Evolutionary conservation across 2,113 vertebrate genomes (phyloP).

Genomic region (Geococcyx californianus): DNA sequence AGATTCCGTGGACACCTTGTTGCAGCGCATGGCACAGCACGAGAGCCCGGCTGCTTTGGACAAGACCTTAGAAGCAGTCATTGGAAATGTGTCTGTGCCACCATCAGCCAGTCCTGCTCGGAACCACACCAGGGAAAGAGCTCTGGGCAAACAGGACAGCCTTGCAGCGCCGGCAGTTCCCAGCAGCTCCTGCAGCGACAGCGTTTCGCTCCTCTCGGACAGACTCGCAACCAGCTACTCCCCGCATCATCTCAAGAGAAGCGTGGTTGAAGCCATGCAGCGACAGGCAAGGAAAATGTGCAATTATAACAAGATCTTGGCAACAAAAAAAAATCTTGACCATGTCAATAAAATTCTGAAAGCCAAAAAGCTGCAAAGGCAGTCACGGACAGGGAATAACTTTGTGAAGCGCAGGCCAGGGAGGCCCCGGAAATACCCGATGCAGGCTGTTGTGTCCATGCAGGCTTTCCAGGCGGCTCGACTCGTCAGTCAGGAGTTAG

Average conservation of each 20-base stretch:
- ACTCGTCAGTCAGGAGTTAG: constrained; percentile 57
- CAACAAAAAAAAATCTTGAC: constrained; percentile 84
- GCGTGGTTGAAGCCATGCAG: constrained; percentile 80
- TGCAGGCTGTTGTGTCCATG: constrained; percentile 74
- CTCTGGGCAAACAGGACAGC: constrained; percentile 64
- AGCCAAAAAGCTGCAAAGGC: constrained; percentile 82
- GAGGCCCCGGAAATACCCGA: constrained; percentile 88
- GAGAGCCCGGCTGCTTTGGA: constrained; percentile 67
- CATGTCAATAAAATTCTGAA: constrained; percentile 86
- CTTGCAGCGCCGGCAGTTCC: not conserved
- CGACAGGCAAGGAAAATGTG: constrained; percentile 83
- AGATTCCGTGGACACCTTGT: constrained; percentile 70
- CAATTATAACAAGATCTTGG: constrained; percentile 82
- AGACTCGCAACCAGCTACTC: constrained; percentile 49
- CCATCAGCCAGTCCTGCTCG: constrained; percentile 65
- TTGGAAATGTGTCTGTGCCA: constrained; percentile 50
- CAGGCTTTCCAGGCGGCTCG: constrained; percentile 69
- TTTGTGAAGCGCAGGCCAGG: constrained; percentile 91
- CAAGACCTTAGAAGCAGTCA: constrained; percentile 68
- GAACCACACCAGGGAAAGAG: constrained; percentile 67
- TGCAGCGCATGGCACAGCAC: constrained; percentile 75
- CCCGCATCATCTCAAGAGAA: constrained; percentile 75
- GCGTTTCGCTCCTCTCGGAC: constrained; percentile 59
- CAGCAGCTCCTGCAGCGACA: not conserved
- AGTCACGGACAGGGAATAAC: constrained; percentile 80